Evolutionary conservation across 23 tunicate species (phyloP), one percentile per base, ranked within the genome.

Genomic region (Phallusia fumigata): DNA sequence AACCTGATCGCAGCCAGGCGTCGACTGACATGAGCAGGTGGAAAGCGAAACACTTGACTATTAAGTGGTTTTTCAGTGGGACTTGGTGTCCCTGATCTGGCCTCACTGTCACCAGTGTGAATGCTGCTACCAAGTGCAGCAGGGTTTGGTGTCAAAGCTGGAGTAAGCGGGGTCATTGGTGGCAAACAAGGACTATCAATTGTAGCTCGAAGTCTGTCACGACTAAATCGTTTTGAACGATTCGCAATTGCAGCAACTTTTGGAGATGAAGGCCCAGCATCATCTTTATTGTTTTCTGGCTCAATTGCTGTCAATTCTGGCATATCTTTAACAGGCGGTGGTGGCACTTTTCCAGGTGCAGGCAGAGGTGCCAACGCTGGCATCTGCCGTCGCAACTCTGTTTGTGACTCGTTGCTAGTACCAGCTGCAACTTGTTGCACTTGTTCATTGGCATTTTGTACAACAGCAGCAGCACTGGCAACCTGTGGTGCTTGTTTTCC

Each of bases 151-250:
- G 90, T 87, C 53, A 92, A 34, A 22, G 91, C 86, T 31, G 95
- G 95, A 5, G 95, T 90, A 0, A 90, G 84, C 0, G 97, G 97
- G 36, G 97, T 93, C 83, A 88, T 84, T 12, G 93, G 90, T 45
- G 92, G 85, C 32, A 92, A 44, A 53, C 81, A 76, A 0, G 97
- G 97, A 79, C 97, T 93, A 65, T 93, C 97, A n/a, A 93, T 88
- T 19, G 87, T 93, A 5, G 92, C 97, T 21, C 85, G 77, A 32
- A 93, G 84, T 22, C 97, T 47, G 76, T 88, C 92, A 0, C 97
- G 89, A 81, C 97, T 93, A 34, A 88, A 88, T 32, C 97, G 97
- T 65, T 93, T 93, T 32, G 85, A 74, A 33, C 88, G 49, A 28
- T 77, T 33, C 0, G 78, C 80, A 32, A 92, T 92, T 18, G 91